Evolutionary conservation across 1,140 invertebrate species (phyloP).

Genomic region (Lysiphlebus fabarum): DNA sequence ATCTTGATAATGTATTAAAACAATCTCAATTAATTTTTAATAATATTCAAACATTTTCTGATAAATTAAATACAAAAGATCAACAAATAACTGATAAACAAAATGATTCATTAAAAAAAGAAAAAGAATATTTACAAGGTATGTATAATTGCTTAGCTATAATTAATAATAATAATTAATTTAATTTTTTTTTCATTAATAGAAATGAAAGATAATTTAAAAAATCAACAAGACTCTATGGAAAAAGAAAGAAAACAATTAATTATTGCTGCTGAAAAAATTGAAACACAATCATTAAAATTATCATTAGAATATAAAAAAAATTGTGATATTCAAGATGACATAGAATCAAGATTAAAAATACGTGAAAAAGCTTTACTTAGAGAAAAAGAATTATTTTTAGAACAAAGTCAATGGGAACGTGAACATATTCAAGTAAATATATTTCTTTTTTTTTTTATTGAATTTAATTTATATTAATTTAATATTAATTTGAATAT

Average conservation of each 20-base stretch:
- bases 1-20: slow-evolving; percentile 40
- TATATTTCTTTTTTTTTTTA: slow-evolving; percentile 12
- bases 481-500: not conserved
- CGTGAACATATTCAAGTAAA: slow-evolving; percentile 42
- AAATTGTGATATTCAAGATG: slow-evolving; percentile 33
- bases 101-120: slow-evolving; percentile 36
- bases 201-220: slow-evolving; percentile 29
- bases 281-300: slow-evolving; percentile 33
- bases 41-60: slow-evolving; percentile 34
- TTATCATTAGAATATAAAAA: slow-evolving; percentile 40
- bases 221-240: slow-evolving; percentile 36
- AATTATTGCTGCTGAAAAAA: slow-evolving; percentile 34
- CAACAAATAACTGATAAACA: slow-evolving; percentile 31
- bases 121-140: slow-evolving; percentile 43
- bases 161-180: slow-evolving; percentile 1
- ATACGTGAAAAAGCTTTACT: slow-evolving; percentile 36
- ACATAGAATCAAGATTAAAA: slow-evolving; percentile 38
- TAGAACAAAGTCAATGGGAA: slow-evolving; percentile 47
- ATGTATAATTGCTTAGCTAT: slow-evolving; percentile 19
- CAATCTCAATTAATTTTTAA: slow-evolving; percentile 38
- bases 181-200: slow-evolving; percentile 4
- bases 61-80: slow-evolving; percentile 36
- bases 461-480: not conserved
- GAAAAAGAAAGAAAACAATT: slow-evolving; percentile 39
- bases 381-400: slow-evolving; percentile 43